Evolutionary conservation across 2,113 vertebrate genomes (phyloP), one percentile per base, ranked within the genome.

Genomic region (human): DNA sequence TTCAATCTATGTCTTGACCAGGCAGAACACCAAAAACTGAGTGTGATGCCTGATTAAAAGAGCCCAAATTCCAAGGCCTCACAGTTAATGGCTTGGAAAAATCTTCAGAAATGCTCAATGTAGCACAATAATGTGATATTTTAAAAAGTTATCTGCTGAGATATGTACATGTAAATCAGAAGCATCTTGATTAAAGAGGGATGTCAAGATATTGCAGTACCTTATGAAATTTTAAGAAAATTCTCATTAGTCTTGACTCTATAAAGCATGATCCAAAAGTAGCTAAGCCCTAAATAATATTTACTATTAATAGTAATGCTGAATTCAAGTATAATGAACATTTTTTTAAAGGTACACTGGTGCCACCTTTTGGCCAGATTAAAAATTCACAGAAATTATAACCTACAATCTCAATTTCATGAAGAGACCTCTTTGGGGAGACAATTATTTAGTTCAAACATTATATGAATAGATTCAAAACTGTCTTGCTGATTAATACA

Each of bases 361-460:
- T 97, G 97, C 98, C 98, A 97, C 96, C 97, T 97, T 97, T 87
- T 97, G 97, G 97, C 66, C 95, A 98, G 55, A 97, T 75, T 85
- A 83, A 93, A 90, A 88, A 90, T 90, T 27, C 76, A 90, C 92
- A 96, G 55, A 79, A 89, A 94, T 83, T 79, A 85, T 11, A 95
- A 90, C 5, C 43, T 80, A 80, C 0, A 2, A 76, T 93, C 52
- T 92, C 81, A 90, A 89, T 64, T 96, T 96, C 78, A 95, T 25
- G 18, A 57, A 82, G 35, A 92, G 30, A 92, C 27, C 25, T 89
- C 91, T 82, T 92, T 75, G 93, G 66, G 89, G 5, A 75, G 48
- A 93, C 8, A 68, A 48, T 11, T 90, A 78, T 87, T 96, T 90
- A 70, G 48, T 83, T 93, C 35, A 72, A 95, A 96, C 50, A 80